Evolutionary conservation across 2,797 vertebrate species (phyloP).

Genomic region (Cossypha heuglini): DNA sequence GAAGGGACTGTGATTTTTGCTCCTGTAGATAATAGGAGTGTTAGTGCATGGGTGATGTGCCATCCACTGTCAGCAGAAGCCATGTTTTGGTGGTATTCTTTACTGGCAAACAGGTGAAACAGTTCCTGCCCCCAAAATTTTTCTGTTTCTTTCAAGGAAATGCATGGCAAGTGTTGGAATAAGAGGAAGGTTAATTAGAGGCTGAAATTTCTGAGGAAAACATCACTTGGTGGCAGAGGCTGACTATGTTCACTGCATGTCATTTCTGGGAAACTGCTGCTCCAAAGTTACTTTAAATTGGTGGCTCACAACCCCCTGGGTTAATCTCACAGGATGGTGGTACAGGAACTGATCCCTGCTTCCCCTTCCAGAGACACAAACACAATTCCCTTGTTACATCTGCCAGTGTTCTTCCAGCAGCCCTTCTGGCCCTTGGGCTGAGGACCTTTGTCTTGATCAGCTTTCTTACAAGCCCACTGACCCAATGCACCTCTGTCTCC

Average conservation of each 20-base stretch:
- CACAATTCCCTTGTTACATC: background rate
- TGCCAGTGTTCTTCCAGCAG: background rate
- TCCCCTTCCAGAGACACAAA: background rate
- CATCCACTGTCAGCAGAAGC: background rate
- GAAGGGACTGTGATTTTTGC: background rate
- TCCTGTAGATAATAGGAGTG: background rate
- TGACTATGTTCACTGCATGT: background rate
- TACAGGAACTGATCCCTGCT: background rate
- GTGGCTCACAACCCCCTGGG: background rate
- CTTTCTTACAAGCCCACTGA: background rate
- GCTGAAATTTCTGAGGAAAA: background rate
- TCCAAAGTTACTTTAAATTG: background rate
- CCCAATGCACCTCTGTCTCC: background rate
- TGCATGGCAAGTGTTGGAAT: background rate
- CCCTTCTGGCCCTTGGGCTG: background rate
- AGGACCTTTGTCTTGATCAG: background rate
- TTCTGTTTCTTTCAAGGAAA: background rate
- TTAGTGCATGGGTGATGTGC: background rate
- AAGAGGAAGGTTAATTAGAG: background rate
- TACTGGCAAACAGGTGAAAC: background rate
- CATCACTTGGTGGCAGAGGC: background rate
- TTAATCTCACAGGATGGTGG: background rate
- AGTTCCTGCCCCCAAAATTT: background rate
- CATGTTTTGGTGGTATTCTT: background rate
- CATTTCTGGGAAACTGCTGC: background rate